Base-by-base conservation (phyloP, 2,797 vertebrate genomes). In the Sternarchorhynchus goeldii region DNA sequence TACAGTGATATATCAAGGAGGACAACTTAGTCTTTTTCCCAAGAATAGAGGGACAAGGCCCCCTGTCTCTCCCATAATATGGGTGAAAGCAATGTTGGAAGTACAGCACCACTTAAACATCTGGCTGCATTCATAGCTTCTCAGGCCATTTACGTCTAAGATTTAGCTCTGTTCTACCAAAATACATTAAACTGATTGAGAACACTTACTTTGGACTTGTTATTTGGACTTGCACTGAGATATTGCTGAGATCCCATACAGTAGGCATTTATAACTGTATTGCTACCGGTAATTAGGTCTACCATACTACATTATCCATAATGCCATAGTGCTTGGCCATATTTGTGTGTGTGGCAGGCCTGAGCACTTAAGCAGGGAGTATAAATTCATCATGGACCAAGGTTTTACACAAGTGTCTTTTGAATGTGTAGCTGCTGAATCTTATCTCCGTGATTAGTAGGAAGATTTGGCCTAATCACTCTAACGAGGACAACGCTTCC, bases 391-490 rank as follows among this genome's bases (percentile, higher is more conserved):
- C 57, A 58, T 21, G 16, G 64, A 69, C 67, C 53, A 71, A 50
- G 50, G 29, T 68, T 72, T 45, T 18, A 63, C 50, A 62, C 20
- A 45, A 70, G 50, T 16, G 21, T 32, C 32, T 77, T 73, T 57
- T 56, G 34, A 73, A 73, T 4, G n/a, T 18, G 36, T 73, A 32
- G 12, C 58, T 31, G 32, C 21, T 34, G 63, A 74, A 57, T 73
- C 73, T 66, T 70, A 77, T 59, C 67, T 5, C 41, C 17, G 34
- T 70, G 68, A 62, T 20, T 58, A 62, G 73, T 69, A 39, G 14
- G 18, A 55, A 71, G 65, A 83, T 71, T 75, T 50, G 77, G 65
- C 65, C 70, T 81, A 76, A 84, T 77, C 69, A 62, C 62, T 74
- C 66, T 65, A 20, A 31, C 17, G 5, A 55, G 75, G 34, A 75